Conservation (phyloP, 2,888 invertebrate genomes). For the Xanthorhoe designata region DNA sequence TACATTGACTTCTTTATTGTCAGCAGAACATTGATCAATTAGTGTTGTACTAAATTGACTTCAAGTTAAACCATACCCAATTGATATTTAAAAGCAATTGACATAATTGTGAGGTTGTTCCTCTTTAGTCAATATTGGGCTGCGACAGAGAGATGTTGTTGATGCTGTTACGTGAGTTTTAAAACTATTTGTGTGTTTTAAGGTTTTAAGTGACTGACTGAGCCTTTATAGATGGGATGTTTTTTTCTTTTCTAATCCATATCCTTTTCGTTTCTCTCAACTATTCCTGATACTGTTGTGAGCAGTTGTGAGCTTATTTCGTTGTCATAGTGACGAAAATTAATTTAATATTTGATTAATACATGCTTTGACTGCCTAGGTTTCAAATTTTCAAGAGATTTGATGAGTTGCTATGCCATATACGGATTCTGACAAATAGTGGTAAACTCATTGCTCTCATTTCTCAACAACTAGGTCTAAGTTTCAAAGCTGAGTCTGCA, state of each 20-base stretch:
- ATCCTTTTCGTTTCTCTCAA: too few relatives aligned
- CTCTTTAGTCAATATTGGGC: conserved; percentile 21
- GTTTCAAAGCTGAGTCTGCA: not conserved
- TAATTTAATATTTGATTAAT: too few relatives aligned
- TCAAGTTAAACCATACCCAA: conserved; percentile 21
- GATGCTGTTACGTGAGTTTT: conserved; percentile 27
- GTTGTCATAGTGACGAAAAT: too few relatives aligned
- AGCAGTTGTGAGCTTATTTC: too few relatives aligned
- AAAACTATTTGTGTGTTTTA: too few relatives aligned
- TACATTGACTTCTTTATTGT: not conserved
- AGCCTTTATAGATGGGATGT: too few relatives aligned
- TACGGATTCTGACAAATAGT: not conserved
- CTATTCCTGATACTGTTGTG: too few relatives aligned
- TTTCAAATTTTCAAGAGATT: too few relatives aligned
- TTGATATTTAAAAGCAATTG: conserved; percentile 20
- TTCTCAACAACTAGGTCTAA: not conserved
- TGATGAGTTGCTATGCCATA: not conserved
- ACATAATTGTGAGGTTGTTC: conserved; percentile 25
- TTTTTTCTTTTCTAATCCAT: too few relatives aligned
- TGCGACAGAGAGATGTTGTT: conserved; percentile 26
- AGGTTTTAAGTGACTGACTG: not conserved
- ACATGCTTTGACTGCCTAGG: too few relatives aligned
- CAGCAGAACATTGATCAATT: not conserved
- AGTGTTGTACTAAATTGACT: conserved; percentile 12
- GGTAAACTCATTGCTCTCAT: not conserved